Conservation (phyloP, 2,797 vertebrate genomes). For the Megalops cyprinoides region DNA sequence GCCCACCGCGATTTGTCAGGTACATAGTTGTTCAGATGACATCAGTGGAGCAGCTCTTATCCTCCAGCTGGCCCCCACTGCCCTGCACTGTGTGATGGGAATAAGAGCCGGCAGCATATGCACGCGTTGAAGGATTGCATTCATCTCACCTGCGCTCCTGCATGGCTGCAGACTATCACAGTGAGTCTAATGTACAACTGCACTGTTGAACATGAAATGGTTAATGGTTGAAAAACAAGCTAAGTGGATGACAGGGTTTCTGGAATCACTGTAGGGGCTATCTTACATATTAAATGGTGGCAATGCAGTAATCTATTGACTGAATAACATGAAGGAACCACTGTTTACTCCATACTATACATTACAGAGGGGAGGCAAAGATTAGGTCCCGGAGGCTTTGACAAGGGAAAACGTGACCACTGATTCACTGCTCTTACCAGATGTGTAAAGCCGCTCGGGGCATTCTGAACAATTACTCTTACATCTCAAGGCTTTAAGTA, state of each 20-base stretch:
- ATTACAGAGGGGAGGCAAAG: background rate
- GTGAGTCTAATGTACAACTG: no score
- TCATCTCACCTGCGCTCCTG: no score
- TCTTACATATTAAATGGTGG: conserved; percentile 1
- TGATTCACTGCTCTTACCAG: background rate
- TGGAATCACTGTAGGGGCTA: no score
- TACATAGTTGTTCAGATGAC: no score
- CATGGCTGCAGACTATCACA: no score
- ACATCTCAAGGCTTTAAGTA: conserved; percentile 18
- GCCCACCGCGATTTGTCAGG: no score
- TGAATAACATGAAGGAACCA: background rate
- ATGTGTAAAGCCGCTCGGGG: background rate
- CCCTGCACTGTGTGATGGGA: no score
- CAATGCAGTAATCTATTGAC: background rate
- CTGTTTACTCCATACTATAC: conserved; percentile 5
- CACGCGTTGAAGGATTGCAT: no score
- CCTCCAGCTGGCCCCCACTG: no score
- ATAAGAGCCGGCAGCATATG: no score
- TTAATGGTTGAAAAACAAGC: background rate
- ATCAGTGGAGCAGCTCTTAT: no score
- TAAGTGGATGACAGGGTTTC: background rate
- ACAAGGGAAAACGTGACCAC: background rate
- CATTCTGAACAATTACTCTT: conserved; percentile 21
- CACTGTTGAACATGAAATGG: no score
- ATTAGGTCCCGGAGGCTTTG: conserved; percentile 3